These are phyloP conservation scores for Sciurus carolinensis DNA, from an alignment of 2,797 vertebrate species.

Conservation along the genomic window DNA sequence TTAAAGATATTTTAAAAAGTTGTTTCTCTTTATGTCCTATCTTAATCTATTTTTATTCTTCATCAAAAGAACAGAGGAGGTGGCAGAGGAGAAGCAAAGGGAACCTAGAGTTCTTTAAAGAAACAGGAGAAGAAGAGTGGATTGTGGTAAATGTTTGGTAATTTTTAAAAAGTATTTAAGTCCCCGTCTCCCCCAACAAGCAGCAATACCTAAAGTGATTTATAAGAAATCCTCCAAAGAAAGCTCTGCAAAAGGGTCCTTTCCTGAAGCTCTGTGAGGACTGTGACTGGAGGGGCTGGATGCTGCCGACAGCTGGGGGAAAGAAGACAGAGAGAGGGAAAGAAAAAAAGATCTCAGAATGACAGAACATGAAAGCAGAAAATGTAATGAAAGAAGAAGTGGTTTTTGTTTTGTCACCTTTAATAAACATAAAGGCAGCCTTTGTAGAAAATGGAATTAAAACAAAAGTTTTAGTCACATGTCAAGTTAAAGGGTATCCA, in stretches of 20 bases:
- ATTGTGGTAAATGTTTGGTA: slow-evolving; percentile 55
- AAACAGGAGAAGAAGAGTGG: slow-evolving; percentile 74
- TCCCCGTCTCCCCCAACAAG: slow-evolving; percentile 87
- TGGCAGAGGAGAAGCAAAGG: background rate
- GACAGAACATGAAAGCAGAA: slow-evolving; percentile 91
- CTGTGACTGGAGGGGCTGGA: slow-evolving; percentile 99
- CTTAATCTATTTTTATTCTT: slow-evolving; percentile 66
- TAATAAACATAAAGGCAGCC: slow-evolving; percentile 84
- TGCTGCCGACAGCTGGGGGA: slow-evolving; percentile 98
- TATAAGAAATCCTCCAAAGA: slow-evolving; percentile 99
- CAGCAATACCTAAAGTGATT: slow-evolving; percentile 97
- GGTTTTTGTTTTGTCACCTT: slow-evolving; percentile 80
- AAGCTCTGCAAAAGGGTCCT: slow-evolving; percentile 99
- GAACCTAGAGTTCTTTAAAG: slow-evolving; percentile 63
- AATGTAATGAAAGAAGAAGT: slow-evolving; percentile 89
- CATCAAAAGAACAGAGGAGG: slow-evolving; percentile 58
- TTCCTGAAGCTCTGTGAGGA: slow-evolving; percentile 99
- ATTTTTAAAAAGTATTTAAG: slow-evolving; percentile 71
- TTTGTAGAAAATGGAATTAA: slow-evolving; percentile 84
- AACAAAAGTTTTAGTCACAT: slow-evolving; percentile 82
- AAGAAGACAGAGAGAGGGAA: slow-evolving; percentile 93
- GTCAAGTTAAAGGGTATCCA: slow-evolving; percentile 84
- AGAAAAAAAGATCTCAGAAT: slow-evolving; percentile 94
- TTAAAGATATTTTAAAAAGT: slow-evolving; percentile 61
- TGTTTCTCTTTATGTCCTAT: slow-evolving; percentile 59